Evolutionary conservation across 37 sponge, comb jelly and placozoan genomes (phyloP).

Genomic region (Halichondria panicea): DNA sequence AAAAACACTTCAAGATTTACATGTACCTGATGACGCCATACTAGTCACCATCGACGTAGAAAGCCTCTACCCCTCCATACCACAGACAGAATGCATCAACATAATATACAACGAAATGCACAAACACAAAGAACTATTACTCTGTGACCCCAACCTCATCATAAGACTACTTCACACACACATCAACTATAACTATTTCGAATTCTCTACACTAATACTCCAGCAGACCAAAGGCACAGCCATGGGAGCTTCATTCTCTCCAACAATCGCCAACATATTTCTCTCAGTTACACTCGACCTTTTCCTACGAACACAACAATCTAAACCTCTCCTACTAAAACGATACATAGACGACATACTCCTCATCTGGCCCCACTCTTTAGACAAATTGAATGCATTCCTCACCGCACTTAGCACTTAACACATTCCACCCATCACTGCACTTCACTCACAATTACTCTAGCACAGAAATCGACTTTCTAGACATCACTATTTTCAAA

Average conservation of each 20-base stretch:
- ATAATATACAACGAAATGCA: constrained; percentile 22
- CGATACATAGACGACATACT: constrained; percentile 44
- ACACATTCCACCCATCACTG: constrained; percentile 9
- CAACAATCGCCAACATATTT: constrained; percentile 28
- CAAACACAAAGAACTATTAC: neutral
- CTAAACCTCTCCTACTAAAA: constrained; percentile 3
- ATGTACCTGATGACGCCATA: constrained; percentile 4
- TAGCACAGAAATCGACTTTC: neutral
- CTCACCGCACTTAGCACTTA: neutral
- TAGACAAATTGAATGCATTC: neutral
- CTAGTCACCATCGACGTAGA: constrained; percentile 5
- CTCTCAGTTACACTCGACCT: constrained; percentile 7
- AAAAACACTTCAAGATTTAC: neutral
- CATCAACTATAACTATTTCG: constrained; percentile 17
- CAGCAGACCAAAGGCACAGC: constrained; percentile 27
- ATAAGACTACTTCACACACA: constrained; percentile 8
- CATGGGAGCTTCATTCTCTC: constrained; percentile 36
- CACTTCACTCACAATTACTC: constrained; percentile 11
- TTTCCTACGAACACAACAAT: neutral
- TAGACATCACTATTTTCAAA: constrained; percentile 25
- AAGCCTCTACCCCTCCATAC: constrained; percentile 22
- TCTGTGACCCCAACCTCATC: constrained; percentile 28
- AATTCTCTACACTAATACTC: neutral
- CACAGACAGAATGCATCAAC: constrained; percentile 14
- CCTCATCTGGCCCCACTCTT: constrained; percentile 8